phyloP scores from a whole-genome alignment of 2,888 invertebrate species.

The Trichopria drosophilae region DNA sequence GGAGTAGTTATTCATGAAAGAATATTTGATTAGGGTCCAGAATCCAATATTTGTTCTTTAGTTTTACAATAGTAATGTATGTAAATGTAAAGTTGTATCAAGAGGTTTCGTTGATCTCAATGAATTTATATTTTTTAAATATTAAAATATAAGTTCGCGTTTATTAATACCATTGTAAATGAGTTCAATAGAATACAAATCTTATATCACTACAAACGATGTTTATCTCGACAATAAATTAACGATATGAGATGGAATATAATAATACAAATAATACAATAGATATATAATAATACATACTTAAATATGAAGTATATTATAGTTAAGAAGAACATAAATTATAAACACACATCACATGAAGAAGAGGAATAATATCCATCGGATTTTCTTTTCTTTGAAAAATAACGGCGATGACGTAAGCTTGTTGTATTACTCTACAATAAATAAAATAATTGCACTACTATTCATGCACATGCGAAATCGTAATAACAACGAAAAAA shows the following conservation, averaged over 20 bases:
- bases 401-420: conserved; percentile 27
- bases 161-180: conserved; percentile 30
- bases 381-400: conserved; percentile 24
- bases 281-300: conserved; percentile 15
- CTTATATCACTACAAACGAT: conserved; percentile 39
- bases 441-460: conserved; percentile 24
- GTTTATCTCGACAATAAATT: conserved; percentile 40
- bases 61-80: too few species aligned
- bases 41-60: too few species aligned
- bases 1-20: too few species aligned
- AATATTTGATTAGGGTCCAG: too few species aligned
- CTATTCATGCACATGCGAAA: background rate
- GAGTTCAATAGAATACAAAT: conserved; percentile 47
- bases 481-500: conserved; percentile 1
- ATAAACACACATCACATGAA: conserved; percentile 46
- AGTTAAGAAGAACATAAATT: conserved; percentile 35
- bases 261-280: conserved; percentile 30
- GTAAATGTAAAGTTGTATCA: too few species aligned
- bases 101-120: too few species aligned
- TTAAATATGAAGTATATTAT: too few species aligned
- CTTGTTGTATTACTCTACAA: conserved; percentile 28
- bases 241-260: conserved; percentile 42
- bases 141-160: conserved; percentile 35
- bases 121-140: too few species aligned
- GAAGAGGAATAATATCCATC: conserved; percentile 24